Percentiles rank a stretch among this genome's conserved stretches.
These are phyloP conservation scores for Tigriopus japonicus DNA, from an alignment of 1,140 invertebrate genomes.

Conservation along the genomic window DNA sequence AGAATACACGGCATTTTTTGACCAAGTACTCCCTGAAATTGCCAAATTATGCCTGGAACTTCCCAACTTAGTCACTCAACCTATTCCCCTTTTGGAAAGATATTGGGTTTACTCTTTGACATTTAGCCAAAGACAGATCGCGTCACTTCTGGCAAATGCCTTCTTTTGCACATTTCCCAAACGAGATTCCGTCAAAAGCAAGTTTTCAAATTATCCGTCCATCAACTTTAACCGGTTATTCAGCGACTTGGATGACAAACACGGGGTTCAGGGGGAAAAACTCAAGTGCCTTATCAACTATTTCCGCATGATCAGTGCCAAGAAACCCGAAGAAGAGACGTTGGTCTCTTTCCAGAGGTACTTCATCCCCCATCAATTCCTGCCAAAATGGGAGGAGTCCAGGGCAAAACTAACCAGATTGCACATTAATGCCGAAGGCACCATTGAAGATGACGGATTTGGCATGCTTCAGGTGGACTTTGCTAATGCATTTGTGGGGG, in stretches of 20 bases:
- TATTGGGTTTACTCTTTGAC: too few species aligned
- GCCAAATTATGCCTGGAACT: too few species aligned
- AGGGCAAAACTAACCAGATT: conserved; percentile 38
- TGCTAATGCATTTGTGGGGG: conserved; percentile 81
- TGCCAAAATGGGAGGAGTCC: conserved; percentile 45
- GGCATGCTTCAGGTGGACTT: conserved; percentile 78
- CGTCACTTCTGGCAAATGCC: conserved; percentile 73
- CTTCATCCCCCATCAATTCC: conserved; percentile 33
- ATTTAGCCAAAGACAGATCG: conserved; percentile 63
- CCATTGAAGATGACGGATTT: conserved; percentile 61
- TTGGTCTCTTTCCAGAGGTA: conserved; percentile 59
- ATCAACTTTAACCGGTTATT: conserved; percentile 70
- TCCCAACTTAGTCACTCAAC: too few species aligned
- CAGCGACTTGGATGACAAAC: conserved; percentile 4
- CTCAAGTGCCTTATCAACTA: conserved; percentile 74
- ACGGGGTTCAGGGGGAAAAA: conserved; percentile 49
- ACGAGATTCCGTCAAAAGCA: conserved; percentile 42
- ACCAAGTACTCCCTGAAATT: too few species aligned
- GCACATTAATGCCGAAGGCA: conserved; percentile 49
- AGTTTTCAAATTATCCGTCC: conserved; percentile 52
- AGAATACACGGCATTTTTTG: too few species aligned
- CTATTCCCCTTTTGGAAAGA: too few species aligned
- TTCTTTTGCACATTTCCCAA: conserved; percentile 89
- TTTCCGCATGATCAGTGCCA: conserved; percentile 47
- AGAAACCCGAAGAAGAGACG: conserved; percentile 45